These are phyloP conservation scores for Morone saxatilis DNA, from an alignment of 2,113 vertebrate species.

Conservation along the genomic window DNA sequence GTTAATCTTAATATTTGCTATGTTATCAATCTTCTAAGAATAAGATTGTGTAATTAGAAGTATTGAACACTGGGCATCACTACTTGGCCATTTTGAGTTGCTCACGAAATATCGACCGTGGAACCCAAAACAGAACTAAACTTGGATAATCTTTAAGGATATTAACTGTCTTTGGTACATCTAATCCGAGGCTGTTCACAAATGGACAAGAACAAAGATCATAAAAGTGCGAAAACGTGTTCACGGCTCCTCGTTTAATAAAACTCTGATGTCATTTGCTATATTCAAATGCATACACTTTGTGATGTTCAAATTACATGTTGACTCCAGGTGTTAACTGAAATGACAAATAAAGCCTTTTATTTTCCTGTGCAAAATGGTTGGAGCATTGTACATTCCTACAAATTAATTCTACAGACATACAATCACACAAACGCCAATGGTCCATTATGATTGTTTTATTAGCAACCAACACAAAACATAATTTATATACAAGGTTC, in stretches of 20 bases:
- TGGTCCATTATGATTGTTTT: constrained; percentile 35
- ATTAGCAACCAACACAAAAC: constrained; percentile 58
- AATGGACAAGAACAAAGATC: neutral
- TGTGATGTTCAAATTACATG: too few species aligned
- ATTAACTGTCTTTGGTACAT: neutral
- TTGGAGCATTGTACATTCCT: neutral
- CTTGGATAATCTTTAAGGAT: neutral
- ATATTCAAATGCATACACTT: too few species aligned
- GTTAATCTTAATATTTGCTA: neutral
- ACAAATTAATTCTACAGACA: neutral
- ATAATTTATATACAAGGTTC: constrained; percentile 31
- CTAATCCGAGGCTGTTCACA: neutral
- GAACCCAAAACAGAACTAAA: neutral
- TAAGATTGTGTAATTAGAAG: too few species aligned
- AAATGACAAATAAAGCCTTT: neutral
- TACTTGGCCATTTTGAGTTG: neutral
- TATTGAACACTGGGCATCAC: too few species aligned
- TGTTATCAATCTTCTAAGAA: neutral
- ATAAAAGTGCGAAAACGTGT: neutral
- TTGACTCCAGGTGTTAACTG: neutral
- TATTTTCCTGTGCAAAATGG: neutral
- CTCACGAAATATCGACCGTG: neutral
- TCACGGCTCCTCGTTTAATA: neutral
- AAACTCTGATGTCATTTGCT: neutral
- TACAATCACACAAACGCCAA: constrained; percentile 28